Evolutionary conservation across 2,113 vertebrate species (phyloP), one percentile per base, ranked within the genome.

Genomic region (Xyliphius kryptos): DNA sequence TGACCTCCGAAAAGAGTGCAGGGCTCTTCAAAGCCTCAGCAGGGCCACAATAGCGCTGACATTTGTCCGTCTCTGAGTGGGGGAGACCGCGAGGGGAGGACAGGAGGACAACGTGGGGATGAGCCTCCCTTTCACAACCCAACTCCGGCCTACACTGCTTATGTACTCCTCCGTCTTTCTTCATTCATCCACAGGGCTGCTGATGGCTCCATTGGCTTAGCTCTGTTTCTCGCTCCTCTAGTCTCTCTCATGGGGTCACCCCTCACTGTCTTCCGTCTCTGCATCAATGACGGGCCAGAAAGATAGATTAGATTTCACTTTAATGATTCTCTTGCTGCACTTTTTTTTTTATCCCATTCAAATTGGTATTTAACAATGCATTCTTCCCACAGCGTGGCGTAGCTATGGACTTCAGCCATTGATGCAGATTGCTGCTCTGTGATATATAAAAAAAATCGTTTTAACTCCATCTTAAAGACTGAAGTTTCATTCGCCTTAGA

Each of bases 191-290:
- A 63, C 50, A 65, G 49, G 77, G 80, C 79, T 83, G 82, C 83
- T 92, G 88, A 92, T 90, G 87, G 87, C 89, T 91, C 87, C 87
- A 91, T 88, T 79, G 89, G 77, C 76, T 81, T 68, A 38, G 56
- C 56, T 69, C 76, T 78, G 61, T 68, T 71, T 64, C 52, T 38
- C 54, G 3, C 36, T 46, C 53, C 10, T 50, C 20, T 36, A 9
- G 50, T 59, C 66, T 55, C 52, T 68, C 55, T 49, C 15, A 44
- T 58, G 60, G 75, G 81, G 79, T 80, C 77, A 65, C 26, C 60
- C 36, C 67, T 80, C 36, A 61, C 73, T 51, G 69, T 83, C 83
- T 82, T 80, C 77, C 75, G 78, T 83, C 76, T 74, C 65, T 10
- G 20, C 77, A 84, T 83, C 79, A 82, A 81, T 78, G 77, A 70